Base-by-base conservation (phyloP, 2,797 vertebrate genomes). In the Limnodromus scolopaceus region DNA sequence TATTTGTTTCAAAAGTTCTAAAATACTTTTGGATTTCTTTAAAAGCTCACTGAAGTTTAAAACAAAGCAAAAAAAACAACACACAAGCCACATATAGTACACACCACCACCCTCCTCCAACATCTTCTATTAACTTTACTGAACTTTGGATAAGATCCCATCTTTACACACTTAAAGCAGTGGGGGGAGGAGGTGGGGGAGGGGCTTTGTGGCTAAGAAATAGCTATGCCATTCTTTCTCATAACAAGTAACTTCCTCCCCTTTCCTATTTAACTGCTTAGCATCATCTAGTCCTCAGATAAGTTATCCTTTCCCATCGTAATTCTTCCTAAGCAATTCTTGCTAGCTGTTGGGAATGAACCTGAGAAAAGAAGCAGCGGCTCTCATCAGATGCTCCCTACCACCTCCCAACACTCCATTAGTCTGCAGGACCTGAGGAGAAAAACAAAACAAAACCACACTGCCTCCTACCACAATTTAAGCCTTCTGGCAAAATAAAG, bases 121-220 rank as follows among this genome's bases (percentile, higher is more conserved):
- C 13, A 48, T 13, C 16, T 28, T 46, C 19, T 38, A 28, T 41
- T 68, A 66, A 32, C 12, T 63, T 63, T 11, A 13, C 30, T 27
- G 10, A 61, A n/a, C 23, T 30, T n/a, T 9, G 10, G 8, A 58
- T 55, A 48, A 81, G 23, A n/a, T 10, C 16, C 12, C 25, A 23
- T n/a, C 28, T 25, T 81, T 57, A 13, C 10, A 30, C 3, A 27
- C 36, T 34, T 64, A 46, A 81, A 39, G 16, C 19, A 22, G 45
- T 46, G 45, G 22, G 20, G 45, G 22, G 46, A 20, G 22, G 12
- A 22, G 11, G 11, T 22, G 46, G 46, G 22, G 25, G 24, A 8
- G 4, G 23, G 7, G 0, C 0, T 13, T 28, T 41, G 27, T 28
- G 25, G 30, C 13, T 51, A 38, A 20, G 32, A 41, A n/a, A 68